Percentiles rank a stretch among this genome's conserved stretches.
phyloP scores from a whole-genome alignment of 2,888 invertebrate species.

The Dromius quadrimaculatus region DNA sequence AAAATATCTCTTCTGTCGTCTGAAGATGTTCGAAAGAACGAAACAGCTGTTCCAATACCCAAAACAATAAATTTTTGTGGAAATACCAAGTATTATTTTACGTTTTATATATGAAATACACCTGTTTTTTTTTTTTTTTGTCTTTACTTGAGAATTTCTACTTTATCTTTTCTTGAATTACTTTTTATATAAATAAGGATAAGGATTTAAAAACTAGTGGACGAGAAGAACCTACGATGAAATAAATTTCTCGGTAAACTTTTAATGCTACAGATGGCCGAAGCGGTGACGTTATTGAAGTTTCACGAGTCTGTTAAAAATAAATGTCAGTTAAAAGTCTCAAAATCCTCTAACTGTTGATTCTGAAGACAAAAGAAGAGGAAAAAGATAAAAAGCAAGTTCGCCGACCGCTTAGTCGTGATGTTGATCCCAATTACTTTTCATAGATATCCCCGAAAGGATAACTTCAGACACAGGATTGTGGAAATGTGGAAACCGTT shows the following conservation, averaged over 20 bases:
- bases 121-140: too few relatives aligned
- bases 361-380: constrained; percentile 3
- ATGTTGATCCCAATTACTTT: constrained; percentile 37
- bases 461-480: not conserved
- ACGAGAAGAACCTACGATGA: not conserved
- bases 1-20: too few relatives aligned
- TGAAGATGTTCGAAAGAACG: too few relatives aligned
- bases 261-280: not conserved
- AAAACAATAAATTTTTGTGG: too few relatives aligned
- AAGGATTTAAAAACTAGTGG: not conserved
- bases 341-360: constrained; percentile 27
- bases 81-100: too few relatives aligned
- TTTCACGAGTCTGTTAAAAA: constrained; percentile 7
- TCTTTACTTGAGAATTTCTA: too few relatives aligned
- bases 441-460: constrained; percentile 32
- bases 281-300: not conserved
- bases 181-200: not conserved
- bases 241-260: constrained; percentile 18
- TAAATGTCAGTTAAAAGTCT: constrained; percentile 5
- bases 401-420: constrained; percentile 15
- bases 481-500: not conserved
- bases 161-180: constrained; percentile 2
- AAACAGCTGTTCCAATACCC: too few relatives aligned
- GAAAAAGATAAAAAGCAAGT: not conserved
- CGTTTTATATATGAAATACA: too few relatives aligned